Base-by-base conservation (phyloP, 2,888 invertebrate species). In the Hybos culiciformis region DNA sequence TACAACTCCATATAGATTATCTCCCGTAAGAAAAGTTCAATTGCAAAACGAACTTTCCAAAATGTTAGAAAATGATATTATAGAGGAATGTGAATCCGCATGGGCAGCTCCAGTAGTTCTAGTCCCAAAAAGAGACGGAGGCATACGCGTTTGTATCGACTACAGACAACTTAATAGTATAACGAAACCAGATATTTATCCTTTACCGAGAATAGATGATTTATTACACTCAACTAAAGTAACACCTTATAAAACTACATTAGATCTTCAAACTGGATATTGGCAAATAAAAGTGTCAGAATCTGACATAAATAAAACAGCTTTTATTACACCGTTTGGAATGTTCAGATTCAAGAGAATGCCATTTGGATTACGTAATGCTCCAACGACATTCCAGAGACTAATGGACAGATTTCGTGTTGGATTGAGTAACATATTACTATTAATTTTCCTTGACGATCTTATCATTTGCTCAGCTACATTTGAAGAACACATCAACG, bases 301-400 rank as follows among this genome's bases (percentile, higher is more conserved):
- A 12, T 11, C 37, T 3, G 46, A 46, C 20, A 37, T 33, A 23
- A 47, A 52, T 2, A 58, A 60, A 41, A 57, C 59, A 1, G 52
- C 49, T 0, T 58, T 60, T 39, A 47, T 56, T 1, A 55, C 57
- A 1, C 56, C 56, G 1, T 59, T 57, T 37, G 59, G 58, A 7
- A 51, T 54, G 4, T 54, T 50, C 40, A 38, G 38, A 9, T 61
- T 57, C 36, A 47, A 46, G 1, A 37, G 59, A 19, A 59, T 61
- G 58, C 54, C 57, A 2, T 57, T 57, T 37, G 57, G 57, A 2
- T 39, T 58, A 1, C 44, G 51, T 1, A 59, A 56, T 32, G 56
- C 57, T 2, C 54, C 55, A 0, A 53, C 56, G 0, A 57, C 55
- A 0, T 59, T 46, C 14, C 45, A 45, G 19, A 33, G 47, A 5